Conservation (phyloP, 1,140 invertebrate species). For the Nixonia krombeini region DNA sequence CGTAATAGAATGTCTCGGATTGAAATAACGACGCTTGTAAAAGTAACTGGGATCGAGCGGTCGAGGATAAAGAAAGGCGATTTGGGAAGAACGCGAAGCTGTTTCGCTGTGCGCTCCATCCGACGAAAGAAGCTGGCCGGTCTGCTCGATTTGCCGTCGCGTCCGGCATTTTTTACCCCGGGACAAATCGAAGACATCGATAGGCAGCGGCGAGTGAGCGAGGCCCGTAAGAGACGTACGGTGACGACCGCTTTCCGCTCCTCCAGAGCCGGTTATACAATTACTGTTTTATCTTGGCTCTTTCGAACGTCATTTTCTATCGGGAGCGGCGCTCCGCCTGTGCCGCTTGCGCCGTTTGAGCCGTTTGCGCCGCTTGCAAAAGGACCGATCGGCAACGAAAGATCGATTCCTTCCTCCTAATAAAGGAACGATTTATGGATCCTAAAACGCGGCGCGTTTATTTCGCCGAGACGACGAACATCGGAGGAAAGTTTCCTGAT, state of each 20-base stretch:
- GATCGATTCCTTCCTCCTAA: conserved; percentile 49
- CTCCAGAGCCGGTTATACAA: conserved; percentile 41
- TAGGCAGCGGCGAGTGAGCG: conserved; percentile 24
- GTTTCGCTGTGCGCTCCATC: no score
- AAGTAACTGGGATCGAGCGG: no score
- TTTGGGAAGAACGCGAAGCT: no score
- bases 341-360: no score
- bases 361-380: conserved; percentile 2
- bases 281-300: conserved; percentile 37
- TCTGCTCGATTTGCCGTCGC: conserved; percentile 42
- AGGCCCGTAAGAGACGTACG: conserved; percentile 6
- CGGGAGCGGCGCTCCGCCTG: no score
- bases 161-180: conserved; percentile 43
- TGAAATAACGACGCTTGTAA: no score
- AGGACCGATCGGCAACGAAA: conserved; percentile 32
- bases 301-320: conserved; percentile 40
- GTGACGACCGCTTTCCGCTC: conserved; percentile 35
- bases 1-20: no score
- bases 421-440: conserved; percentile 45
- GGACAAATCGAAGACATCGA: conserved; percentile 46
- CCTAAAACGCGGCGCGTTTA: conserved; percentile 19
- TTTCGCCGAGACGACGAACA: no score
- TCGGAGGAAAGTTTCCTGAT: conserved; percentile 19
- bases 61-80: no score
- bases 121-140: conserved; percentile 28